phyloP scores from a whole-genome alignment of 2,888 invertebrate genomes.

The Pachydiplax longipennis region DNA sequence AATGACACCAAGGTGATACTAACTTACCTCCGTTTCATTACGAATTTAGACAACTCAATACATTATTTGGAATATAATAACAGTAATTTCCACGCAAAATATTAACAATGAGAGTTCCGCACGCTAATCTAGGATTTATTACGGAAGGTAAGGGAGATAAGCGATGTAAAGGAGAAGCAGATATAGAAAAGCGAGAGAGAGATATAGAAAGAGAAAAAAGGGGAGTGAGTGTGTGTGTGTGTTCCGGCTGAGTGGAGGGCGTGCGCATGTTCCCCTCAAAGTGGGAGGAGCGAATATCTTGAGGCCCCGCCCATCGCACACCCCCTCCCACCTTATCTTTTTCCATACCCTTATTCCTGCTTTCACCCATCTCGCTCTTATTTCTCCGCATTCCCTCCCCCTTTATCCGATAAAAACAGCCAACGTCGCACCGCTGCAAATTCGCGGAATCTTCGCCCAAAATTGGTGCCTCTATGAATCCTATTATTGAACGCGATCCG shows the following conservation, averaged over 20 bases:
- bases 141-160: background rate
- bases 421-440: no score
- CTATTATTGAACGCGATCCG: no score
- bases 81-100: background rate
- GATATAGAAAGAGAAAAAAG: background rate
- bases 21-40: no score
- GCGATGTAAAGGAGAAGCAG: background rate
- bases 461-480: no score
- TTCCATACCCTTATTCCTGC: background rate
- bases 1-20: no score
- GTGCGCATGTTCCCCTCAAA: conserved; percentile 17
- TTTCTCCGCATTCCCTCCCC: background rate
- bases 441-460: no score
- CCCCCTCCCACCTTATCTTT: background rate
- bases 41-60: no score
- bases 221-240: background rate
- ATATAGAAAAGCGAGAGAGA: background rate
- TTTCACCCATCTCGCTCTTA: background rate
- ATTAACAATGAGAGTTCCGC: background rate
- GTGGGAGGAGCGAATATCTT: conserved; percentile 30
- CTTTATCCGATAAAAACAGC: background rate
- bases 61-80: no score
- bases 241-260: conserved; percentile 26
- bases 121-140: background rate
- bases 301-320: conserved; percentile 15